Evolutionary conservation across 2,797 vertebrate species (phyloP).

Genomic region (Aselliscus stoliczkanus): DNA sequence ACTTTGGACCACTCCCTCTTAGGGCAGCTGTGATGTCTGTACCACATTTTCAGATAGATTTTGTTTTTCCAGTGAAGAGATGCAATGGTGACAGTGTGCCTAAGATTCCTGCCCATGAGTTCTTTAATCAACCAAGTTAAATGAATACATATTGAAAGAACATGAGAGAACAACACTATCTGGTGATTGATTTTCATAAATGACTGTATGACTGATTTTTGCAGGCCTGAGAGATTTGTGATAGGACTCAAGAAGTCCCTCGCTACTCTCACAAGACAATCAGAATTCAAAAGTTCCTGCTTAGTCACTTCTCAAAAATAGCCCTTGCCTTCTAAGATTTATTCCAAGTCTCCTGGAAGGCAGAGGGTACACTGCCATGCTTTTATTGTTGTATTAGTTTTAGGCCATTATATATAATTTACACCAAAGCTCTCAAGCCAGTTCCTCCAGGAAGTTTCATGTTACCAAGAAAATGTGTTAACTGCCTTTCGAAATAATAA

Average conservation of each 20-base stretch:
- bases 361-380: background rate
- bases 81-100: background rate
- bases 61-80: background rate
- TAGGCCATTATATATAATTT: background rate
- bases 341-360: background rate
- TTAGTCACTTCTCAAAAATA: background rate
- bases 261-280: background rate
- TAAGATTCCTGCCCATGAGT: background rate
- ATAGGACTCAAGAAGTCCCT: background rate
- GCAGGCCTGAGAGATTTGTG: background rate
- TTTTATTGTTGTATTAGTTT: background rate
- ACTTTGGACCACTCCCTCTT: background rate
- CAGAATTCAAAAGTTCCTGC: background rate
- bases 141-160: background rate
- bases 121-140: background rate
- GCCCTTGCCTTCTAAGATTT: background rate
- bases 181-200: background rate
- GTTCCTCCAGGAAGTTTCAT: background rate
- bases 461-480: background rate
- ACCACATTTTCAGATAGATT: background rate
- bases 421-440: background rate
- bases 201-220: background rate
- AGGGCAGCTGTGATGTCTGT: background rate
- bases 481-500: background rate
- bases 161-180: background rate